These are phyloP conservation scores for Microctonus aethiopoides DNA, from an alignment of 2,888 invertebrate genomes.

Conservation along the genomic window DNA sequence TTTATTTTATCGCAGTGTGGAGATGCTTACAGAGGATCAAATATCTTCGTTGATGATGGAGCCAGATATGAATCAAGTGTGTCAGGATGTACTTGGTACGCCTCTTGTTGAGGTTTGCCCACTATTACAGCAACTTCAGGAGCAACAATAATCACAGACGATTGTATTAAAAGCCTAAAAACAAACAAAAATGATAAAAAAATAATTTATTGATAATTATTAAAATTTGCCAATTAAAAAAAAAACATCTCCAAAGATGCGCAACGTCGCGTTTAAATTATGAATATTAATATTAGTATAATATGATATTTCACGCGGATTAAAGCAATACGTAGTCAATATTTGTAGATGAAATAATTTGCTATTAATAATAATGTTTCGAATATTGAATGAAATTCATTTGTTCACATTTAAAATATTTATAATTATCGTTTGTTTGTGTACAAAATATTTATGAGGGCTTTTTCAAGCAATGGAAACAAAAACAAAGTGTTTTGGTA, in stretches of 20 bases:
- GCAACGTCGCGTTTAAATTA: constrained; percentile 3
- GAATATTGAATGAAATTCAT: background rate
- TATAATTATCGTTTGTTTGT: background rate
- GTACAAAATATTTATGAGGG: background rate
- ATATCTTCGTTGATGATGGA: constrained; percentile 81
- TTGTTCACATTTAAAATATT: background rate
- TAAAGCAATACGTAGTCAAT: constrained; percentile 3
- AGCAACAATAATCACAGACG: constrained; percentile 54
- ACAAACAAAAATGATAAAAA: constrained; percentile 18
- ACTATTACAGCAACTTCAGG: constrained; percentile 60
- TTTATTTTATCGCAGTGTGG: constrained; percentile 75
- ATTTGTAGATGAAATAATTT: constrained; percentile 1
- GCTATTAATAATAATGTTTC: background rate
- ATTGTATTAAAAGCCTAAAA: constrained; percentile 21
- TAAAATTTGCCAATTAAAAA: constrained; percentile 1
- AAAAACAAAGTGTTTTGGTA: background rate
- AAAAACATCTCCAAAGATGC: background rate
- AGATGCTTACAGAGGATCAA: constrained; percentile 82
- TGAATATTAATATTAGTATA: constrained; percentile 5
- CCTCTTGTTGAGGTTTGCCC: constrained; percentile 70
- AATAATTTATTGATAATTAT: background rate
- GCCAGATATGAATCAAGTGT: constrained; percentile 76
- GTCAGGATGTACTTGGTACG: constrained; percentile 75
- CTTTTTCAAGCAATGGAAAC: background rate
- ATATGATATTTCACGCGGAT: constrained; percentile 4